phyloP scores from a whole-genome alignment of 2,113 vertebrate genomes.

The Atlantisia rogersi region DNA sequence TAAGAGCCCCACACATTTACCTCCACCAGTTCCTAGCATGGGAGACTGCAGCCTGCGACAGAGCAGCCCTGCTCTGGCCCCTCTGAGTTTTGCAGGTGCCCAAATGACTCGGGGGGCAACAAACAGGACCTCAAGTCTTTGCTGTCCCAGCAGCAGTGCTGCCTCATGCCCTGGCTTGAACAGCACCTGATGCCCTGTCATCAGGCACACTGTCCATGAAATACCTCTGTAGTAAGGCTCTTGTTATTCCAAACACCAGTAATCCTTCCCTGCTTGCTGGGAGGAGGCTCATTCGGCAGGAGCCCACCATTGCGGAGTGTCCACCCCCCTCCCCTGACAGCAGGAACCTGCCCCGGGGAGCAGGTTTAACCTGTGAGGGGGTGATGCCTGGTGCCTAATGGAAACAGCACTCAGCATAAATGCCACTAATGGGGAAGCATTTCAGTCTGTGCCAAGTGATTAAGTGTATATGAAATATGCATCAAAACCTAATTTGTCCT shows the following conservation, averaged over 20 bases:
- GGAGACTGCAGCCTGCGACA: rapidly evolving
- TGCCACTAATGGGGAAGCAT: conserved; percentile 1
- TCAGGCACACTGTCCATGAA: rapidly evolving
- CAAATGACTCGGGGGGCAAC: rapidly evolving
- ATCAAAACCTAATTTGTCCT: conserved; percentile 53
- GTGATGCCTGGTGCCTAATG: background rate
- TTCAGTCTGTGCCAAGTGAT: conserved; percentile 45
- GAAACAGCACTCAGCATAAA: conserved; percentile 13
- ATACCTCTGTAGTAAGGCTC: rapidly evolving
- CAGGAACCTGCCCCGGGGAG: background rate
- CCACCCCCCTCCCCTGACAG: background rate
- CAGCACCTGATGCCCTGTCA: rapidly evolving
- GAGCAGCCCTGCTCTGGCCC: background rate
- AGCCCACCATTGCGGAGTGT: background rate
- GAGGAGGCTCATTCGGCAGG: rapidly evolving
- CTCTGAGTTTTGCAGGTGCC: background rate
- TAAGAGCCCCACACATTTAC: rapidly evolving
- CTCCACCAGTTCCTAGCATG: rapidly evolving
- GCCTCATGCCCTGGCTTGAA: background rate
- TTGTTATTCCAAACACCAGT: rapidly evolving
- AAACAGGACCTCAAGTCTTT: rapidly evolving
- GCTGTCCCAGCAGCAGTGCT: no score
- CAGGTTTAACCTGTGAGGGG: background rate
- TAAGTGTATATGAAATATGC: conserved; percentile 53
- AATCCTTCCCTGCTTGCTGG: background rate